These are phyloP conservation scores for Andrena minutula DNA, from an alignment of 2,888 invertebrate species.

Conservation along the genomic window DNA sequence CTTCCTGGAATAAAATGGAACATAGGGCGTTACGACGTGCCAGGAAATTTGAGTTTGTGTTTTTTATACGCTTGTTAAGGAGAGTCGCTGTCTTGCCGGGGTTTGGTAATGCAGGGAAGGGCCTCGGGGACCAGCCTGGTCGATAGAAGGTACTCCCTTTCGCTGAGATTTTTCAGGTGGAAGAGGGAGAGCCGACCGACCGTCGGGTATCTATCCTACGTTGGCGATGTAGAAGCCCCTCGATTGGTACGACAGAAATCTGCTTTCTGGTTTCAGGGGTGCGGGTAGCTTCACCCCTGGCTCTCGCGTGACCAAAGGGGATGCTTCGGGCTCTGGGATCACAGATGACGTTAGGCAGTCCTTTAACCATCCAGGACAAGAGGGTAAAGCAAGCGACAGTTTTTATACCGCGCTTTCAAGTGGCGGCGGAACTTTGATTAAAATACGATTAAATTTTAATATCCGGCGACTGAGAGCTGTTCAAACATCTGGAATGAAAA, in stretches of 20 bases:
- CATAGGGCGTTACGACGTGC: too few relatives aligned
- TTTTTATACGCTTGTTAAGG: too few relatives aligned
- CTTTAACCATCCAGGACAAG: not conserved
- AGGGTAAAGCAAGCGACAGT: too few relatives aligned
- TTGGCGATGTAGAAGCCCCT: not conserved
- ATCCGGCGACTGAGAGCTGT: not conserved
- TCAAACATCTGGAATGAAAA: not conserved
- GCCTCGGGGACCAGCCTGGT: not conserved
- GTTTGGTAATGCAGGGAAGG: constrained; percentile 1
- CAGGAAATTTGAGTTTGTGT: too few relatives aligned
- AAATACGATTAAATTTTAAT: not conserved
- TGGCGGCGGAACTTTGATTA: not conserved
- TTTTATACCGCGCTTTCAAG: not conserved
- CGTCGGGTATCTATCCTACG: not conserved
- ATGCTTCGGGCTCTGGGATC: not conserved
- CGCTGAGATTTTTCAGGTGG: not conserved
- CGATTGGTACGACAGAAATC: constrained; percentile 25
- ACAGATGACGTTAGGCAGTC: constrained; percentile 23
- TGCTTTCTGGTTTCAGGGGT: not conserved
- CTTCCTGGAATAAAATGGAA: not conserved
- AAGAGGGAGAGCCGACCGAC: not conserved
- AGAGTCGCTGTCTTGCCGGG: not conserved
- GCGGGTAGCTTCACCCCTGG: not conserved
- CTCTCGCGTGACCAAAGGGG: not conserved
- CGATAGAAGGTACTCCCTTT: not conserved